phyloP scores from a whole-genome alignment of 2,888 invertebrate species.

The Eulithis testata region DNA sequence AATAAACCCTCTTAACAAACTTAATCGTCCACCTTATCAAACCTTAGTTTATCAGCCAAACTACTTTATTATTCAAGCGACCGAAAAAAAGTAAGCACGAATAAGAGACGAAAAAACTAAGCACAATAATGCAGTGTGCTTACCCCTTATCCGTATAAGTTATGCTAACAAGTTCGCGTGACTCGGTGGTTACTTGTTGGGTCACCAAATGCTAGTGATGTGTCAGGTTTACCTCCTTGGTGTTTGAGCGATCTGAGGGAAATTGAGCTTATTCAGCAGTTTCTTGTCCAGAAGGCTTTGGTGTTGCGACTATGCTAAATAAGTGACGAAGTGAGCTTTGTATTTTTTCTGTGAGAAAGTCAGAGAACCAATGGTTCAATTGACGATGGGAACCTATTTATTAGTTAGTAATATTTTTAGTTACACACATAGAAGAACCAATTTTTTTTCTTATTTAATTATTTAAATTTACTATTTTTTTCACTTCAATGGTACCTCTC shows the following conservation, averaged over 20 bases:
- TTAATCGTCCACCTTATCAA: slow-evolving; percentile 33
- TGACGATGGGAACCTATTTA: too few species aligned
- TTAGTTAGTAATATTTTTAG: too few species aligned
- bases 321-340: background rate
- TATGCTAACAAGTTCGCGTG: slow-evolving; percentile 77
- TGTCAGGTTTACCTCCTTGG: slow-evolving; percentile 24
- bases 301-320: background rate
- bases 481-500: too few species aligned
- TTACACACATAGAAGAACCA: too few species aligned
- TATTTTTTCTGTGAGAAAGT: too few species aligned
- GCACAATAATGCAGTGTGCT: slow-evolving; percentile 67
- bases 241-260: slow-evolving; percentile 30
- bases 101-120: slow-evolving; percentile 58
- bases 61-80: slow-evolving; percentile 44
- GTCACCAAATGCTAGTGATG: slow-evolving; percentile 29
- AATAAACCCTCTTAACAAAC: slow-evolving; percentile 23
- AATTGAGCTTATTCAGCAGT: slow-evolving; percentile 25
- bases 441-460: too few species aligned
- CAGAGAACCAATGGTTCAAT: too few species aligned
- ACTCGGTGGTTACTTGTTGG: slow-evolving; percentile 26
- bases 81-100: slow-evolving; percentile 53
- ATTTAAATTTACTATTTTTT: too few species aligned
- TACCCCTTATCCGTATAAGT: slow-evolving; percentile 71
- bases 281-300: slow-evolving; percentile 11
- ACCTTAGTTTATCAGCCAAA: slow-evolving; percentile 37